Conservation (phyloP, 2,113 vertebrate genomes). For the Illadopsis cleaveri region DNA sequence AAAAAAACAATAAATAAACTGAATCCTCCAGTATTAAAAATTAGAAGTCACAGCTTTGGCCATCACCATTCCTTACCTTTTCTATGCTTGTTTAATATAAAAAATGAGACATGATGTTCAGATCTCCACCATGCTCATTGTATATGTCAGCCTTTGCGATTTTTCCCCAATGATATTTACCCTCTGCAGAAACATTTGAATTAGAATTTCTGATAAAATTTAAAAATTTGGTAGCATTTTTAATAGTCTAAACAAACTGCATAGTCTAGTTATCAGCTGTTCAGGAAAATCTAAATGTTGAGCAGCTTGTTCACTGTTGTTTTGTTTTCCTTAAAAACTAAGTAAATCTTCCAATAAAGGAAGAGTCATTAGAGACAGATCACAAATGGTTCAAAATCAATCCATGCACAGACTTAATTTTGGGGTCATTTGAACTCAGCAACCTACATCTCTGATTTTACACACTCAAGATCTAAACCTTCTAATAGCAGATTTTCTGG, state of each 20-base stretch:
- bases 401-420: neutral
- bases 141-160: neutral
- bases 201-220: neutral
- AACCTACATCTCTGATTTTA: neutral
- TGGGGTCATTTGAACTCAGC: neutral
- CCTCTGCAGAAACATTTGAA: neutral
- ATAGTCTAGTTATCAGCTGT: neutral
- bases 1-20: neutral
- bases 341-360: neutral
- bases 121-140: neutral
- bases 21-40: neutral
- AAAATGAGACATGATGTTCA: neutral
- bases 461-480: neutral
- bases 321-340: neutral
- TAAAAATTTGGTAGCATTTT: neutral
- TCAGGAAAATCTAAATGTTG: neutral
- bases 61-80: neutral
- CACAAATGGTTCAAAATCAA: neutral
- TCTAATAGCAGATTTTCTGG: neutral
- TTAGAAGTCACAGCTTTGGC: neutral
- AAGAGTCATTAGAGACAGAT: neutral
- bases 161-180: neutral
- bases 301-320: neutral
- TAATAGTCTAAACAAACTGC: neutral
- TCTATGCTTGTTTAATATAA: neutral